Conservation (phyloP, 2,888 invertebrate genomes). For the Baronia brevicornis region DNA sequence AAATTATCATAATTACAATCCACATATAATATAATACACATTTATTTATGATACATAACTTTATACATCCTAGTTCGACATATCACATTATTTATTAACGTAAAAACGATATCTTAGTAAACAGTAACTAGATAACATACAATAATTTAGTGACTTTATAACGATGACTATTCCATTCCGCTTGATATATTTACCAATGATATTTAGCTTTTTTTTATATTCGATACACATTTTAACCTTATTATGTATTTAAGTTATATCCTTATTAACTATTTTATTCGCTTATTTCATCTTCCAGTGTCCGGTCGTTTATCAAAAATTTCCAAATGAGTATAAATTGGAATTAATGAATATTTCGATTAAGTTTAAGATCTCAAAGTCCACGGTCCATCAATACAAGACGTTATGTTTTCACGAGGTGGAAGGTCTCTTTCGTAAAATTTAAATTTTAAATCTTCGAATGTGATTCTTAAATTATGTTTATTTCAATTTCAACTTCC, state of each 20-base stretch:
- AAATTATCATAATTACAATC: constrained; percentile 47
- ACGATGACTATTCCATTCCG: constrained; percentile 39
- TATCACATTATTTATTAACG: constrained; percentile 56
- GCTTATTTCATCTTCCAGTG: neutral
- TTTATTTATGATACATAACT: constrained; percentile 32
- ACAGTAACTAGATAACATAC: constrained; percentile 49
- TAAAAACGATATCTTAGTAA: constrained; percentile 38
- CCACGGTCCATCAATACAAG: too few species aligned
- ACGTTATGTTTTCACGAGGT: too few species aligned
- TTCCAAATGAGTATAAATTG: too few species aligned
- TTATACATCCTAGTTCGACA: constrained; percentile 46
- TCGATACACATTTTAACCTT: too few species aligned
- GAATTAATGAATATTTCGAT: too few species aligned
- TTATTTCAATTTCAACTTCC: too few species aligned
- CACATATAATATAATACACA: constrained; percentile 48
- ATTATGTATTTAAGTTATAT: too few species aligned
- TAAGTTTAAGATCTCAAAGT: too few species aligned
- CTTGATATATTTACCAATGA: constrained; percentile 19
- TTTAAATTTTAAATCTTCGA: too few species aligned
- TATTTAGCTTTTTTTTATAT: constrained; percentile 11
- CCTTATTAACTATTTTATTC: neutral
- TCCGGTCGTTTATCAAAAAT: too few species aligned
- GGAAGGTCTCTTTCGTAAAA: too few species aligned
- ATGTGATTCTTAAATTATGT: too few species aligned
- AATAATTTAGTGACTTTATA: constrained; percentile 64